A percentile compares a stretch with the other conserved stretches of the same genome.
These are phyloP conservation scores for Trissolcus brochymenae DNA, from an alignment of 2,888 invertebrate genomes.

Conservation along the genomic window DNA sequence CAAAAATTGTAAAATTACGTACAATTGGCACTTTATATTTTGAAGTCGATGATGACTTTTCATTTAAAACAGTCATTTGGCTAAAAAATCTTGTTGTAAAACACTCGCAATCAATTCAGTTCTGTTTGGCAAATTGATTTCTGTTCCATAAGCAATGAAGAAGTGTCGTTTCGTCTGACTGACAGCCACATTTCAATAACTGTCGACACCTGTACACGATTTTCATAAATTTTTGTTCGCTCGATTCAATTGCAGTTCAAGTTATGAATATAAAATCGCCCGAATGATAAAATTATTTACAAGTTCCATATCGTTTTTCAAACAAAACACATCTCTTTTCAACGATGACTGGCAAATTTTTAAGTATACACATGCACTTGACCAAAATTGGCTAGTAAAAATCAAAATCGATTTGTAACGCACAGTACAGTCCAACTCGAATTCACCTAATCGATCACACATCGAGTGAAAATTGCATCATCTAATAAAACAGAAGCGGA, in stretches of 20 bases:
- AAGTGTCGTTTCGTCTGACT: no score
- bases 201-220: no score
- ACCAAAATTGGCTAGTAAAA: constrained; percentile 1
- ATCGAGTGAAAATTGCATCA: constrained; percentile 14
- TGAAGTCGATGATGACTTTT: constrained; percentile 6
- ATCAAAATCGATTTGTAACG: constrained; percentile 16
- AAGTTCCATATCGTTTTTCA: constrained; percentile 6
- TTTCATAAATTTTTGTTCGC: background rate
- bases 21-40: constrained; percentile 35
- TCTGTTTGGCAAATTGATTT: background rate
- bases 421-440: constrained; percentile 22
- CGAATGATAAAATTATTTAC: background rate
- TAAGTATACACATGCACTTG: constrained; percentile 33
- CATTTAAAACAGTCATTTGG: constrained; percentile 10
- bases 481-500: constrained; percentile 11
- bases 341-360: constrained; percentile 13
- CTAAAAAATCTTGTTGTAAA: background rate
- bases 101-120: background rate
- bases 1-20: constrained; percentile 24
- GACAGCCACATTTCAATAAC: no score
- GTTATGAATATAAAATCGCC: background rate
- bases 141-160: background rate
- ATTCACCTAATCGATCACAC: constrained; percentile 21
- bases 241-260: constrained; percentile 6
- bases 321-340: constrained; percentile 3